Percentiles rank a stretch among this genome's conserved stretches.
Conservation (phyloP, 2,113 vertebrate genomes). For the Hyaena hyaena region DNA sequence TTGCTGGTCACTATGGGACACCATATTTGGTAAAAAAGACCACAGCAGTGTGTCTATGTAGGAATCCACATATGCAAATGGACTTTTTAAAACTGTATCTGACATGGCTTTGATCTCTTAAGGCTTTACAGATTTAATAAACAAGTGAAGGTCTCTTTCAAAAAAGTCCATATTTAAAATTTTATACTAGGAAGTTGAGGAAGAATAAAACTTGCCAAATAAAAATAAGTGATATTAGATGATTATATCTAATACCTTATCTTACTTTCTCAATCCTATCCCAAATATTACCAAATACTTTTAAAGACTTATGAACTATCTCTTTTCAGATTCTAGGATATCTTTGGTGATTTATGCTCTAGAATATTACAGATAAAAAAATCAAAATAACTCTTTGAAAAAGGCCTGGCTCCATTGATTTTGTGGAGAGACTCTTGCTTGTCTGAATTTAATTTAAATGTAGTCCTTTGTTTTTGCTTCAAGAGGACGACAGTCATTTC, state of each 20-base stretch:
- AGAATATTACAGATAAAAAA: constrained; percentile 57
- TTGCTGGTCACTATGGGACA: background rate
- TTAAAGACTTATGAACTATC: constrained; percentile 3
- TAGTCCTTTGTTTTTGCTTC: constrained; percentile 72
- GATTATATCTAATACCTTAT: constrained; percentile 49
- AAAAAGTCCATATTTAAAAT: constrained; percentile 9
- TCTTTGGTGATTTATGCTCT: constrained; percentile 64
- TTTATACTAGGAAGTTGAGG: background rate
- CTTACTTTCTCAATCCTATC: constrained; percentile 32
- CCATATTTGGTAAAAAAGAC: background rate
- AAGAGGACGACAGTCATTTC: constrained; percentile 77
- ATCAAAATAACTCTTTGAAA: constrained; percentile 62
- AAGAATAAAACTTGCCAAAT: constrained; percentile 40
- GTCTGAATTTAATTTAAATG: constrained; percentile 80
- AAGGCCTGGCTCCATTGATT: constrained; percentile 70
- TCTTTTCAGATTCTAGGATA: constrained; percentile 33
- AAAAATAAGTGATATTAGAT: constrained; percentile 40
- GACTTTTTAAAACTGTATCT: constrained; percentile 16
- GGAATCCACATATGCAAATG: constrained; percentile 5
- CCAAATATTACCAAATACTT: constrained; percentile 37
- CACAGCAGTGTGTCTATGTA: background rate
- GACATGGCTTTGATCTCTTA: background rate
- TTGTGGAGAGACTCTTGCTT: constrained; percentile 65
- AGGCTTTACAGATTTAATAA: background rate
- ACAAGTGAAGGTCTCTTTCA: constrained; percentile 12